phyloP scores from a whole-genome alignment of 2,113 vertebrate genomes.

The Hemiprocne comata region DNA sequence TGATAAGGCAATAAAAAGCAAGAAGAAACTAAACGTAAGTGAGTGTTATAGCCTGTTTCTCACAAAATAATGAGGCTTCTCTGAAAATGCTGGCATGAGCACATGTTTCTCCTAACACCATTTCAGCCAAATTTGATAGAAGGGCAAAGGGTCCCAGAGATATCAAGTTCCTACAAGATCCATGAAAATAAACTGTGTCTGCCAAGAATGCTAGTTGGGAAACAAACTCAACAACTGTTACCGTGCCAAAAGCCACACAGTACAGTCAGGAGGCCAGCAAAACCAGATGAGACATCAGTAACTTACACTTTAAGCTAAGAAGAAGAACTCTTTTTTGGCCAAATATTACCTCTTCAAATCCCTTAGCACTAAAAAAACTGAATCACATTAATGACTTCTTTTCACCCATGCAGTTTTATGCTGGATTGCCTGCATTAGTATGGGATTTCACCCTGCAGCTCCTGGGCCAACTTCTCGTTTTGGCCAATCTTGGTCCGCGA shows the following conservation, averaged over 20 bases:
- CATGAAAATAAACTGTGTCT: not conserved
- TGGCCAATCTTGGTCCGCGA: not conserved
- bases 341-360: not conserved
- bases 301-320: not conserved
- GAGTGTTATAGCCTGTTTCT: not conserved
- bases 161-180: not conserved
- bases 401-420: not conserved
- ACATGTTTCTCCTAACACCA: not conserved
- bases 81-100: not conserved
- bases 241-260: not conserved
- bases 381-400: not conserved
- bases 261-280: not conserved
- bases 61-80: not conserved
- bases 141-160: not conserved
- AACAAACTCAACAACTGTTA: not conserved
- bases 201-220: conserved; percentile 8
- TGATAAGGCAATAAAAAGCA: not conserved
- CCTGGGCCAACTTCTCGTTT: not conserved
- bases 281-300: not conserved
- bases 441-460: not conserved
- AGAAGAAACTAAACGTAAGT: not conserved
- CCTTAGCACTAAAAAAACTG: not conserved
- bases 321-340: not conserved
- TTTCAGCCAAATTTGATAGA: conserved; percentile 5
- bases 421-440: not conserved